Evolutionary conservation across 2,113 vertebrate species (phyloP), one percentile per base, ranked within the genome.

Genomic region (Ascaphus truei): DNA sequence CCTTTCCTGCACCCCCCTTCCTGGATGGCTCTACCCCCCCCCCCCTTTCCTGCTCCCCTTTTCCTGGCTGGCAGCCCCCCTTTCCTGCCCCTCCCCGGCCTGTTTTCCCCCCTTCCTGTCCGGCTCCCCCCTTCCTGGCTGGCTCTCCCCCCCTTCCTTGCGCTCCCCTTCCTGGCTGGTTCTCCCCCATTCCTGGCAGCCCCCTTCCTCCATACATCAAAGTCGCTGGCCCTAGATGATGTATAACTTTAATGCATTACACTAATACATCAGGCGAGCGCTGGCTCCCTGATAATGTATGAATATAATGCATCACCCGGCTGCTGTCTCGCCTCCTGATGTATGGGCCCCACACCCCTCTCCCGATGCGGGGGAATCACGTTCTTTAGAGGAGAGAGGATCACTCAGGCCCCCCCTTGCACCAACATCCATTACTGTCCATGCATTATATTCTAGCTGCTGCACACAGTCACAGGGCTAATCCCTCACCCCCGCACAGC

Each of bases 181-280:
- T 47, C 68, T 30, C 25, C 61, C 43, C 12, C 55, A 51, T 72
- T 76, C 73, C 75, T 77, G 50, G 36, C 57, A 16, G 4, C 13
- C 34, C 25, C 26, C 50, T 71, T 48, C 68, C 47, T 73, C 48
- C 50, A 63, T 10, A 71, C 66, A 75, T 69, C 41, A 71, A 71
- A 51, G 59, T 67, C 72, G 76, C 52, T 65, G 53, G 69, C 75
- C 64, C 63, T 37, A 22, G 47, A 15, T 72, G 43, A 61, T 71
- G 62, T 68, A 72, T 72, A 56, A 66, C 59, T 43, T 72, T 74
- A 78, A 81, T 81, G 79, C 75, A 78, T 72, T 36, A 41, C 50
- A 39, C 56, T 78, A 77, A 78, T 74, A 67, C 74, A 76, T 76
- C 77, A 57, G 61, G 48, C 22, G 56, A 71, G 77, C 72, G 74